Conservation (phyloP, 2,113 vertebrate species). For the Varanus salvator region DNA sequence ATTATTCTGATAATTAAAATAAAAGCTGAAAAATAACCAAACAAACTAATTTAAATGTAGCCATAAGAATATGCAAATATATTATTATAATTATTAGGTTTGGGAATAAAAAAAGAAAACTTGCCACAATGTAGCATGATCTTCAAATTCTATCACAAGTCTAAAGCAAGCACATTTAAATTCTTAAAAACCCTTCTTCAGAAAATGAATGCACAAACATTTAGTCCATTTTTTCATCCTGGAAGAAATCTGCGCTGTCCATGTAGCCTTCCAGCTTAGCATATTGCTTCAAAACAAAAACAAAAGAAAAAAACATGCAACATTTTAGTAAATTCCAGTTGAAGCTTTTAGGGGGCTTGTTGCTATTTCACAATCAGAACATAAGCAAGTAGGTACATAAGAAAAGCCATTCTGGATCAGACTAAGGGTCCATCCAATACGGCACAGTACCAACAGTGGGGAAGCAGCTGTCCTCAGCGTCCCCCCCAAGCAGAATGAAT, state of each 20-base stretch:
- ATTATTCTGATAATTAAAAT: constrained; percentile 38
- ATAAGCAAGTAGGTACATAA: too few relatives aligned
- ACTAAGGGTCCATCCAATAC: too few relatives aligned
- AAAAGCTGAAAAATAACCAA: constrained; percentile 21
- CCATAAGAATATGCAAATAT: constrained; percentile 24
- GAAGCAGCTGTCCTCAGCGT: too few relatives aligned
- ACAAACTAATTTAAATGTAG: background rate
- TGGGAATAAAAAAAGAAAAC: background rate
- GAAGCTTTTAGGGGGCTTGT: background rate
- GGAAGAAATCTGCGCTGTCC: constrained; percentile 82
- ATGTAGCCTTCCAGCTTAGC: constrained; percentile 76
- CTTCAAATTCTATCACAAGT: constrained; percentile 33
- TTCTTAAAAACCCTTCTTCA: constrained; percentile 55
- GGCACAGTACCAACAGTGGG: too few relatives aligned
- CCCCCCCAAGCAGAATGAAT: too few relatives aligned
- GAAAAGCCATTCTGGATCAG: too few relatives aligned
- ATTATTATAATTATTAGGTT: constrained; percentile 7
- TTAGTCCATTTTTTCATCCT: constrained; percentile 85
- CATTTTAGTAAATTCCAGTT: constrained; percentile 37
- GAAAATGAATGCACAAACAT: constrained; percentile 35
- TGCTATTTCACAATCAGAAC: constrained; percentile 24
- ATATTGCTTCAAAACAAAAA: constrained; percentile 79
- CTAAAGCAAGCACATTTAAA: constrained; percentile 29
- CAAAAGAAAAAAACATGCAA: constrained; percentile 60
- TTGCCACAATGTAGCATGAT: background rate